Conservation (phyloP, 2,797 vertebrate genomes). For the Xiphorhynchus erythropygius region DNA sequence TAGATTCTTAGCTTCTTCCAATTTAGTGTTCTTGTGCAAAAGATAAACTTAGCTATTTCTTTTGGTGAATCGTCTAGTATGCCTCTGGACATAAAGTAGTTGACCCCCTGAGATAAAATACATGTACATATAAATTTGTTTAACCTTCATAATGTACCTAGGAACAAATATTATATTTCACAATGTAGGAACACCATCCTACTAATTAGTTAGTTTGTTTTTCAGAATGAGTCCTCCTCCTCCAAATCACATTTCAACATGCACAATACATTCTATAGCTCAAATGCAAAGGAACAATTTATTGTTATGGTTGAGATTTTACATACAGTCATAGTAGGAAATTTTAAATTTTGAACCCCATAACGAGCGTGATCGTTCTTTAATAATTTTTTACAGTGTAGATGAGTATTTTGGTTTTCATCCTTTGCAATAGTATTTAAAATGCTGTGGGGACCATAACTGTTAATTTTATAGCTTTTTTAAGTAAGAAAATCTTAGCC, state of each 20-base stretch:
- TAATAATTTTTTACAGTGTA: neutral
- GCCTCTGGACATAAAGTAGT: conserved; percentile 96
- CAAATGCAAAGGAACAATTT: conserved; percentile 36
- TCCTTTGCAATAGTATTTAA: neutral
- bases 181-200: conserved; percentile 21
- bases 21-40: conserved; percentile 95
- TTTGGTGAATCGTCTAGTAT: conserved; percentile 92
- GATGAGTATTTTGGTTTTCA: neutral
- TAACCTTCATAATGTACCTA: neutral
- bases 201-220: neutral
- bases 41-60: conserved; percentile 97
- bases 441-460: neutral
- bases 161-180: conserved; percentile 21
- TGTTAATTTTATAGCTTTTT: conserved; percentile 64
- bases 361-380: neutral
- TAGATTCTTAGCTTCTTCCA: conserved; percentile 99
- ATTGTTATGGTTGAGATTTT: conserved; percentile 65
- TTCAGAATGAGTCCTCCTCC: conserved; percentile 32
- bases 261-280: conserved; percentile 59
- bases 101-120: conserved; percentile 85
- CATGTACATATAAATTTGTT: conserved; percentile 45
- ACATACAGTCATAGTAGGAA: conserved; percentile 56
- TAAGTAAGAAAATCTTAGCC: conserved; percentile 63
- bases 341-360: conserved; percentile 63
- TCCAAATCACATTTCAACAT: conserved; percentile 63